Conservation (phyloP, 2,113 vertebrate species). For the Cichladusa arquata region DNA sequence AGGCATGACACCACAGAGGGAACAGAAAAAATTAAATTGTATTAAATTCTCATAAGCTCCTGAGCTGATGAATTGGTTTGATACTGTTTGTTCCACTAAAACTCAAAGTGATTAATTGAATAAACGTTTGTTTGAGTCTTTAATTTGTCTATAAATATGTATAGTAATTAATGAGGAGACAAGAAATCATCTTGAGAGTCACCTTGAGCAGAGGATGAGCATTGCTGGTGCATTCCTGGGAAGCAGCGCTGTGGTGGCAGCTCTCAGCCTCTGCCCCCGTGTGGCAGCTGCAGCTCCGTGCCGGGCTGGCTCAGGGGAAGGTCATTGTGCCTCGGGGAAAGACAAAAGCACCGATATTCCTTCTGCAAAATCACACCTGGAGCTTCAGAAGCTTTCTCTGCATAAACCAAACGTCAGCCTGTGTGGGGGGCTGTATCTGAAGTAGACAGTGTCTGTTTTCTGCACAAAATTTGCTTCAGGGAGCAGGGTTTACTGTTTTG, state of each 20-base stretch:
- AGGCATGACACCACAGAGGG: background rate
- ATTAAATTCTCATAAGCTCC: background rate
- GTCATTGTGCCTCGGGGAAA: background rate
- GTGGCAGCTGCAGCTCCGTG: background rate
- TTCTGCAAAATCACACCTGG: background rate
- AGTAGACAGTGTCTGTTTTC: background rate
- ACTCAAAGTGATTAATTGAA: conserved; percentile 3
- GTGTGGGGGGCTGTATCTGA: background rate
- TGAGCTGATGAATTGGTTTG: background rate
- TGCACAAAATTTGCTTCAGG: background rate
- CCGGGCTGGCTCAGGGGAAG: background rate
- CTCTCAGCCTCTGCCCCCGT: conserved; percentile 42
- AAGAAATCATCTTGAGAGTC: conserved; percentile 25
- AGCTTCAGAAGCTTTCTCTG: background rate
- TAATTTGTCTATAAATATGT: conserved; percentile 30
- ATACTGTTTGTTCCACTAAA: conserved; percentile 29
- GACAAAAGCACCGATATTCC: background rate
- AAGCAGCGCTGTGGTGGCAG: background rate
- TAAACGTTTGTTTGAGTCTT: conserved; percentile 18
- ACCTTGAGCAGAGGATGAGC: conserved; percentile 41
- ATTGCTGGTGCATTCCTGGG: background rate
- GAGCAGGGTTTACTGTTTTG: background rate
- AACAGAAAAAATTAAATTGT: background rate
- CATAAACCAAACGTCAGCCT: background rate
- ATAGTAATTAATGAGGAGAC: background rate